Base-by-base conservation (phyloP, 2,113 vertebrate species). In the Australoheros scitulus region DNA sequence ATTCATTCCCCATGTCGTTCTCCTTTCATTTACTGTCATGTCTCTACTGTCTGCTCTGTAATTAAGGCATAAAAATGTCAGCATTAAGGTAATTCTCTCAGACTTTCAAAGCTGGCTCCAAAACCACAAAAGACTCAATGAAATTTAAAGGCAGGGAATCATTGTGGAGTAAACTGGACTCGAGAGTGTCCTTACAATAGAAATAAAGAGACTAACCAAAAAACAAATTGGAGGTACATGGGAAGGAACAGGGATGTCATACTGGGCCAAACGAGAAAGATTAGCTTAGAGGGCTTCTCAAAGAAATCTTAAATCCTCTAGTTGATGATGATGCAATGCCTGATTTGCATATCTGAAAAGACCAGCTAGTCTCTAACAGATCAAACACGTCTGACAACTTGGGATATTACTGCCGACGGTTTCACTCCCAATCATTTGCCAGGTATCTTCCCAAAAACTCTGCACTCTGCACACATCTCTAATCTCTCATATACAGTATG, bases 271-370 rank as follows among this genome's bases (percentile, higher is more conserved):
- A 64, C 22, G 22, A 17, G 64, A 7, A 72, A 64, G 7, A 64
- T 74, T 34, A 56, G 20, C 22, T n/a, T n/a, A 77, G 26, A 50
- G 6, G 2, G 18, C 22, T n/a, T 26, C 72, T 80, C 56, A 47
- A 9, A 77, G 57, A 43, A 83, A 82, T 72, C 10, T 52, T 5
- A 47, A 68, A 79, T 81, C 22, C n/a, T 58, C 36, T 43, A 36
- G 26, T 34, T 74, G 26, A 41, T 74, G 26, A 63, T 74, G 61
- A 82, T 75, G 29, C 80, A 81, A 63, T 47, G 38, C 55, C 9
- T 47, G 6, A 79, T 88, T 72, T 81, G 61, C 34, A 88, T 60
- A 34, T 72, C 34, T 79, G 60, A 82, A 81, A 34, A 85, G 41
- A 72, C 9, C 70, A 72, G 61, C 65, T 32, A 13, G 13, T 5